Conservation (phyloP, 2,797 vertebrate species). For the Poecilia velifera region DNA sequence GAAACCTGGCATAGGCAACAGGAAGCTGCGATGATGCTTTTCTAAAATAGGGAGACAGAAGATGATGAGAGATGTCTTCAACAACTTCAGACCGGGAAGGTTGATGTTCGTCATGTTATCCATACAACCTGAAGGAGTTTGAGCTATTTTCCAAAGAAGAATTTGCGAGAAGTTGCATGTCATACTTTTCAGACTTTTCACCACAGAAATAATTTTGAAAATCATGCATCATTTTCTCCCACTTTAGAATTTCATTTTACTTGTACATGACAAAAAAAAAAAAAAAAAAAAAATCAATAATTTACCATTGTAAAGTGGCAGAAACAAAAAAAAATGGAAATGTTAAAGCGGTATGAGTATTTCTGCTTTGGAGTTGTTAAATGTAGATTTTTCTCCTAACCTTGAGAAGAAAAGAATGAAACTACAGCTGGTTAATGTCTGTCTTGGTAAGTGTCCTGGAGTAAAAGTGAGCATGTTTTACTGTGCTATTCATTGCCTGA, state of each 20-base stretch:
- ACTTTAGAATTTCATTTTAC: not conserved
- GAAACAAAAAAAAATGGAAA: not conserved
- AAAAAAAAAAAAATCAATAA: not conserved
- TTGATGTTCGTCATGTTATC: not conserved
- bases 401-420: not conserved
- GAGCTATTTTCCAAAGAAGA: not conserved
- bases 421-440: constrained; percentile 69
- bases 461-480: constrained; percentile 88
- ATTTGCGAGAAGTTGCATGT: not conserved
- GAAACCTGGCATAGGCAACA: too few species aligned
- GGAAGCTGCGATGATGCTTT: too few species aligned
- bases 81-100: not conserved
- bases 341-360: not conserved
- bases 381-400: not conserved
- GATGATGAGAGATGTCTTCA: not conserved
- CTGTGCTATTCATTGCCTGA: constrained; percentile 84
- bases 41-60: too few species aligned
- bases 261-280: not conserved
- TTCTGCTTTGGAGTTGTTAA: not conserved
- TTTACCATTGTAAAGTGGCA: not conserved
- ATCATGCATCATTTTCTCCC: not conserved
- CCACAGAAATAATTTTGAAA: not conserved
- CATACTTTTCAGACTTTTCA: not conserved
- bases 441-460: constrained; percentile 80
- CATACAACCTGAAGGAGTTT: not conserved